These are phyloP conservation scores for Eulemur coronatus DNA, from an alignment of 2,797 vertebrate species.

Conservation along the genomic window DNA sequence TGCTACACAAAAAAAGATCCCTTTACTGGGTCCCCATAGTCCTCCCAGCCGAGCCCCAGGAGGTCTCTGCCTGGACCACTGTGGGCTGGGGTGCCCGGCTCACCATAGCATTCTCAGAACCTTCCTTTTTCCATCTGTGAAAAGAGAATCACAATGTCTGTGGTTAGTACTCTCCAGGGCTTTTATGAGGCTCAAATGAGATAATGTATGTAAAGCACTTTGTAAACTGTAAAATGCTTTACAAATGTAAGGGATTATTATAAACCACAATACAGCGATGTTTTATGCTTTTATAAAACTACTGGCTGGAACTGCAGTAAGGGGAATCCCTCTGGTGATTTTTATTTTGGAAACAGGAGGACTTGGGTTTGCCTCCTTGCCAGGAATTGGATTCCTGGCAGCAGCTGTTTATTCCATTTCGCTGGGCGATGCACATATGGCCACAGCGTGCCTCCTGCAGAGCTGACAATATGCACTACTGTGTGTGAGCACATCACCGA, in stretches of 20 bases:
- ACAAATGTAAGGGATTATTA: conserved; percentile 74
- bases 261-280: conserved; percentile 66
- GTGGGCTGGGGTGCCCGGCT: not conserved
- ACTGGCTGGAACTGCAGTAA: conserved; percentile 65
- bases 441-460: conserved; percentile 75
- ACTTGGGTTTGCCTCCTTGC: conserved; percentile 74
- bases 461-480: conserved; percentile 75
- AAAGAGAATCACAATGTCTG: conserved; percentile 9
- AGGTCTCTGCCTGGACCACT: not conserved
- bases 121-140: conserved; percentile 31
- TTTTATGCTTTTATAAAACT: conserved; percentile 79
- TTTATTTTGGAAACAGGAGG: conserved; percentile 80
- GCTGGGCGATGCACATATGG: conserved; percentile 63
- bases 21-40: not conserved
- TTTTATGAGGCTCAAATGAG: conserved; percentile 62
- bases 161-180: conserved; percentile 43
- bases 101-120: not conserved
- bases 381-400: conserved; percentile 81
- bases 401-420: conserved; percentile 84
- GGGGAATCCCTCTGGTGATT: conserved; percentile 81
- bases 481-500: conserved; percentile 78
- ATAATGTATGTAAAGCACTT: conserved; percentile 67
- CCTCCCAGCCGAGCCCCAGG: not conserved
- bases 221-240: conserved; percentile 72
- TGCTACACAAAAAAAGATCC: not conserved